A percentile compares a stretch with the other conserved stretches of the same genome.
Conservation (phyloP, 2,888 invertebrate species). For the Netelia melanura region DNA sequence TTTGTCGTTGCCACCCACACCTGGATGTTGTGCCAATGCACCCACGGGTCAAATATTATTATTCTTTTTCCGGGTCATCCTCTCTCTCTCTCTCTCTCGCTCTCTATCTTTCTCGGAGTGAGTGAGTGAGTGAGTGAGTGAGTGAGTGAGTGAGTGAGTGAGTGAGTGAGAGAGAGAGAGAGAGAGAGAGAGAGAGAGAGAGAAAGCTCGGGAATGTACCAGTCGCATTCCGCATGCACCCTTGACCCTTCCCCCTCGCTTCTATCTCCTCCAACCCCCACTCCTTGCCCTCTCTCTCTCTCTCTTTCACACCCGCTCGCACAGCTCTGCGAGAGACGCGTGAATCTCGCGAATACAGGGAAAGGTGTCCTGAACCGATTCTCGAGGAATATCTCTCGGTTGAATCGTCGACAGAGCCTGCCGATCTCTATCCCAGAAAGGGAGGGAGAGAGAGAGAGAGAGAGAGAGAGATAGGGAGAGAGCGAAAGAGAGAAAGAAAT, state of each 20-base stretch:
- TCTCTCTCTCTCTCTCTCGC: conserved; percentile 5
- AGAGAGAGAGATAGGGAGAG: conserved; percentile 38
- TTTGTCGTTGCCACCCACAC: conserved; percentile 35
- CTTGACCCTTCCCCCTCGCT: conserved; percentile 63
- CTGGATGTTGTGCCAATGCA: conserved; percentile 51
- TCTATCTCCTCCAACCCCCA: background rate
- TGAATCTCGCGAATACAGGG: conserved; percentile 49
- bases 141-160: background rate
- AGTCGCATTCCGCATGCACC: conserved; percentile 69
- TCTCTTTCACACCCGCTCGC: conserved; percentile 18
- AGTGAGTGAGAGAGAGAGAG: conserved; percentile 24
- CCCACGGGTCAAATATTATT: conserved; percentile 47
- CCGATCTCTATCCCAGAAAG: background rate
- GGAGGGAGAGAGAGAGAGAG: conserved; percentile 49
- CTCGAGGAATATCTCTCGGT: conserved; percentile 39
- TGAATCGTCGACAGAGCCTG: conserved; percentile 15
- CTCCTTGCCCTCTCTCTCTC: conserved; percentile 2
- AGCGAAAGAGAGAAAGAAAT: conserved; percentile 51
- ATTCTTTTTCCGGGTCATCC: conserved; percentile 38
- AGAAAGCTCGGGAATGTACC: conserved; percentile 47
- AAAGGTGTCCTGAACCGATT: conserved; percentile 60
- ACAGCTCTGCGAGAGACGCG: background rate
- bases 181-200: conserved; percentile 23
- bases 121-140: conserved; percentile 6
- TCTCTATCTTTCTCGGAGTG: too few species aligned